Conservation (phyloP, 2,888 invertebrate species). For the Lumbricus terrestris region DNA sequence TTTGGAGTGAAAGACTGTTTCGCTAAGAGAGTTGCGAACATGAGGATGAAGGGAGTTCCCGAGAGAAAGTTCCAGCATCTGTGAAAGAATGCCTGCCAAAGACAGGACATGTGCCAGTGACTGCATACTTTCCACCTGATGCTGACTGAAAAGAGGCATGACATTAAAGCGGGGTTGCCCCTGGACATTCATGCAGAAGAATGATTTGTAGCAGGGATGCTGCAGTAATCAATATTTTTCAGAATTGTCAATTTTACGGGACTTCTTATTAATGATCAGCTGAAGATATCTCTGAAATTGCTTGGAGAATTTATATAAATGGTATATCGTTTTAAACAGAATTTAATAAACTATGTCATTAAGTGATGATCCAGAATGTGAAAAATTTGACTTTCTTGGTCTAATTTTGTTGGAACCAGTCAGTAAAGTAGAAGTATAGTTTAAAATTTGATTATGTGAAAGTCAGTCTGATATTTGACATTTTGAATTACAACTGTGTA, state of each 20-base stretch:
- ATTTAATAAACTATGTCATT: not conserved
- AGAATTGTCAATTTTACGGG: not conserved
- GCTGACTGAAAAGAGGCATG: no score
- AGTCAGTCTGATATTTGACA: not conserved
- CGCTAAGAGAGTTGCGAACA: no score
- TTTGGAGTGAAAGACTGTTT: no score
- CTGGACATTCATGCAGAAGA: no score
- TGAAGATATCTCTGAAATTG: not conserved
- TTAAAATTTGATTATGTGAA: not conserved
- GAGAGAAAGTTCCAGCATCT: no score
- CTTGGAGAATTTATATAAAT: not conserved
- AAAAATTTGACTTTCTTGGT: not conserved
- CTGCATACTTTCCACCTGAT: no score
- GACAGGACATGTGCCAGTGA: no score
- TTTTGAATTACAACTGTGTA: not conserved
- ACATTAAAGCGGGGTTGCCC: no score
- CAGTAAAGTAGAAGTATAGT: not conserved
- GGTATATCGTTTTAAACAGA: not conserved
- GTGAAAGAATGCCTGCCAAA: no score
- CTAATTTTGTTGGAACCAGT: not conserved
- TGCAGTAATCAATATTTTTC: no score
- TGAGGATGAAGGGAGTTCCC: no score
- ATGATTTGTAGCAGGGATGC: no score
- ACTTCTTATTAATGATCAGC: not conserved
- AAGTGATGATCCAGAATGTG: not conserved